Percentiles rank a stretch among this genome's conserved stretches.
Evolutionary conservation across 2,888 invertebrate genomes (phyloP).

Genomic region (Ganaspis brasiliensis): DNA sequence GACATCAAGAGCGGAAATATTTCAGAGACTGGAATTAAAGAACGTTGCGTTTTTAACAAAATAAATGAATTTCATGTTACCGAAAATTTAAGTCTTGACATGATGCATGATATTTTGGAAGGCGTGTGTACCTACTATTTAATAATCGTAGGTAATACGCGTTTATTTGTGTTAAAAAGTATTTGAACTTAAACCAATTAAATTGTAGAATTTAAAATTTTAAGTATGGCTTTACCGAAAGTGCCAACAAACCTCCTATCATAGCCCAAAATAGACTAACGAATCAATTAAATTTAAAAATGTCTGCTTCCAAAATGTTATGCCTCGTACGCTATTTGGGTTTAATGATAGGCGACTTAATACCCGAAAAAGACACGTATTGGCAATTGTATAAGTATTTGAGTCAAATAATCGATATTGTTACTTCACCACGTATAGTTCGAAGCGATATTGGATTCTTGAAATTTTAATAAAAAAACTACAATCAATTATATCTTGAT

Average conservation of each 20-base stretch:
- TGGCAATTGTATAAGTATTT: slow-evolving; percentile 42
- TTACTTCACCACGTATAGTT: slow-evolving; percentile 9
- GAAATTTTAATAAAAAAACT: neutral
- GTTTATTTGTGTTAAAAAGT: slow-evolving; percentile 42
- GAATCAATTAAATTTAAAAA: slow-evolving; percentile 36
- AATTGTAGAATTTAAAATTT: slow-evolving; percentile 23
- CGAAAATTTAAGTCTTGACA: too few species aligned
- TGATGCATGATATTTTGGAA: too few species aligned
- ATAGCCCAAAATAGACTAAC: slow-evolving; percentile 3
- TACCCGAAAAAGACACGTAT: slow-evolving; percentile 35
- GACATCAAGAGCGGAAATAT: too few species aligned
- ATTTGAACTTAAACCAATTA: slow-evolving; percentile 33
- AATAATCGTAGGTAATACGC: neutral
- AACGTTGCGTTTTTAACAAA: too few species aligned
- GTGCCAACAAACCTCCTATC: slow-evolving; percentile 14
- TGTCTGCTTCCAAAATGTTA: slow-evolving; percentile 39
- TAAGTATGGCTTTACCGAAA: slow-evolving; percentile 11
- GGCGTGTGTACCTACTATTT: slow-evolving; percentile 32
- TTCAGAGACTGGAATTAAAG: too few species aligned
- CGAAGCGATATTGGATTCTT: slow-evolving; percentile 20
- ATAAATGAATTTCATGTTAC: too few species aligned
- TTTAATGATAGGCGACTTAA: slow-evolving; percentile 42
- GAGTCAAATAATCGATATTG: slow-evolving; percentile 40
- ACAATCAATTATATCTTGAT: slow-evolving; percentile 17
- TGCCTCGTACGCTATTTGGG: slow-evolving; percentile 42